Base-by-base conservation (phyloP, 2,888 invertebrate genomes). In the Campopleginae sp. region DNA sequence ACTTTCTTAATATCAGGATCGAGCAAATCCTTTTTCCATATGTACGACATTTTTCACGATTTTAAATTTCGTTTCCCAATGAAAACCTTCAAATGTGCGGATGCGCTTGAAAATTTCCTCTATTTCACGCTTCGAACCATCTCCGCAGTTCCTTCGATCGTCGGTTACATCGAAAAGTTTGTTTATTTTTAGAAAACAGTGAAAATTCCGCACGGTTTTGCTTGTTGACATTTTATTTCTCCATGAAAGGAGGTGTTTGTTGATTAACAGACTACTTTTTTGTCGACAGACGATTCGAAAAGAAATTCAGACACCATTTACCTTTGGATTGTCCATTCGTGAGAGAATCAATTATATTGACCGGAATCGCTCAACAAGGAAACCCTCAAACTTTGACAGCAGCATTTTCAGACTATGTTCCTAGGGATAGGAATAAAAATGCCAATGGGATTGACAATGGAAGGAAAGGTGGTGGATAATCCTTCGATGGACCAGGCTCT, bases 321-420 rank as follows among this genome's bases (percentile, higher is more conserved):
- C 19, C n/a, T 23, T 10, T 31, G 54, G 33, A 66, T 74, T 42
- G 51, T 82, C 42, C 54, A 51, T 79, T 33, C n/a, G 14, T 61
- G 79, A 54, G 68, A 44, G 76, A 70, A 81, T 71, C 88, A 83
- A 84, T 90, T 87, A 83, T 85, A 89, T 88, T 89, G 87, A 80
- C 76, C 80, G 70, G 58, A 27, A 19, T n/a, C 33, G 86, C 87
- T n/a, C n/a, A 88, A 91, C 91, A 91, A 91, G 90, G 86, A 68
- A 51, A 76, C 80, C 86, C 87, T 89, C 88, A 88, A 90, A 89
- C 88, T 88, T 83, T 70, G 76, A 87, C 89, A 88, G 87, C 88
- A 85, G 31, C 86, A 86, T 89, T 91, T 89, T 86, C 87, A 89
- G 82, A 88, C 82, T 71, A 46, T 51, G 42, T 61, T 68, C 63